These are phyloP conservation scores for Spatula clypeata DNA, from an alignment of 2,797 vertebrate species.

Conservation along the genomic window DNA sequence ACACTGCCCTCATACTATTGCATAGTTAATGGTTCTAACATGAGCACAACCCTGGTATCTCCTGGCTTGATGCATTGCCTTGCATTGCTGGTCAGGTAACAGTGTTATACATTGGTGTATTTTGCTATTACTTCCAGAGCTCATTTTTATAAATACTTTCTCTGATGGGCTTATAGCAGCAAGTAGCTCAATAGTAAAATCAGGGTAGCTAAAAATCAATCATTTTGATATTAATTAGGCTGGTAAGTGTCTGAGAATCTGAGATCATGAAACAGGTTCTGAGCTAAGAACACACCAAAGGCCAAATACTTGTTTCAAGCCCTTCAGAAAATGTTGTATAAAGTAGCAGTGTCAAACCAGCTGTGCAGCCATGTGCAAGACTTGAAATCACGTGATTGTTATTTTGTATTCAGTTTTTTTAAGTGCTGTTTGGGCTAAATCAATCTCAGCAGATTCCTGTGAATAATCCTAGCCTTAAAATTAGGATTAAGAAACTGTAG, in stretches of 20 bases:
- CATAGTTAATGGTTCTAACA: not conserved
- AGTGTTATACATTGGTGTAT: not conserved
- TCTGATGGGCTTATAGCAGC: not conserved
- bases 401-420: not conserved
- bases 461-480: not conserved
- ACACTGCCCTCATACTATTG: not conserved
- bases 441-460: not conserved
- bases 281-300: not conserved
- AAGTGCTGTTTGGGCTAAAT: not conserved
- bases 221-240: not conserved
- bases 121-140: not conserved
- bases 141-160: conserved; percentile 21
- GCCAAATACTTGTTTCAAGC: not conserved
- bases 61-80: not conserved
- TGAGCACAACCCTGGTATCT: not conserved
- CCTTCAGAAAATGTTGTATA: not conserved
- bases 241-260: not conserved
- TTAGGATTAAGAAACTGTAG: not conserved
- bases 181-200: not conserved
- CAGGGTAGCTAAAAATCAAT: not conserved
- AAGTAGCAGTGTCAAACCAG: not conserved
- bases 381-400: not conserved
- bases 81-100: not conserved
- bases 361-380: not conserved
- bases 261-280: not conserved